Evolutionary conservation across 2,888 invertebrate genomes (phyloP).

Genomic region (Dusona sp.): DNA sequence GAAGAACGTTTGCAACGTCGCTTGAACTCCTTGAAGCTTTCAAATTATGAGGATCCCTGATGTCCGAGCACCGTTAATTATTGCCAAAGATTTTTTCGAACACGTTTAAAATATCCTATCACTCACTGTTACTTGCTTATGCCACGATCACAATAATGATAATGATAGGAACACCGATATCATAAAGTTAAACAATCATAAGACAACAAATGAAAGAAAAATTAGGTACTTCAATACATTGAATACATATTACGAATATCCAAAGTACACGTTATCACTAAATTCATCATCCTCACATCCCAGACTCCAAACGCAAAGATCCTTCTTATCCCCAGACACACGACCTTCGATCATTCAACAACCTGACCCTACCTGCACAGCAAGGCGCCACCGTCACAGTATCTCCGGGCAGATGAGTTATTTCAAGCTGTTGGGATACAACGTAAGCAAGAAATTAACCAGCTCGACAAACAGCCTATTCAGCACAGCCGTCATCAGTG

Average conservation of each 20-base stretch:
- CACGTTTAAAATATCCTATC: constrained; percentile 20
- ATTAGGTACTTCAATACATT: constrained; percentile 13
- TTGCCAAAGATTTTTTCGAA: neutral
- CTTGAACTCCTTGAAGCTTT: neutral
- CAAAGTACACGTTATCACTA: constrained; percentile 44
- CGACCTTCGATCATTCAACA: constrained; percentile 83
- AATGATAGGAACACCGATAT: neutral
- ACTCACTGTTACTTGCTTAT: constrained; percentile 10
- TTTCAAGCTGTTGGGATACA: constrained; percentile 95
- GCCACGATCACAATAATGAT: neutral
- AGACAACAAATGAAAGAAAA: neutral
- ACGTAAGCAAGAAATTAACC: constrained; percentile 88
- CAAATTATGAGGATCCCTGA: constrained; percentile 5
- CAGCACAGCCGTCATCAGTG: constrained; percentile 98
- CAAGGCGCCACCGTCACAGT: constrained; percentile 97
- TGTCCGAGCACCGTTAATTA: constrained; percentile 16
- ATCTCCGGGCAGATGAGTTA: constrained; percentile 98
- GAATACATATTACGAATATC: constrained; percentile 5
- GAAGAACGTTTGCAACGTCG: constrained; percentile 2
- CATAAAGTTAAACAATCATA: neutral
- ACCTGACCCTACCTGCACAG: constrained; percentile 85
- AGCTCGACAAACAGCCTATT: constrained; percentile 94
- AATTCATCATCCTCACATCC: constrained; percentile 71
- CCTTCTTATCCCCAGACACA: constrained; percentile 83
- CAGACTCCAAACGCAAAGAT: constrained; percentile 81